These are phyloP conservation scores for Boloria selene DNA, from an alignment of 2,888 invertebrate species.

Conservation along the genomic window DNA sequence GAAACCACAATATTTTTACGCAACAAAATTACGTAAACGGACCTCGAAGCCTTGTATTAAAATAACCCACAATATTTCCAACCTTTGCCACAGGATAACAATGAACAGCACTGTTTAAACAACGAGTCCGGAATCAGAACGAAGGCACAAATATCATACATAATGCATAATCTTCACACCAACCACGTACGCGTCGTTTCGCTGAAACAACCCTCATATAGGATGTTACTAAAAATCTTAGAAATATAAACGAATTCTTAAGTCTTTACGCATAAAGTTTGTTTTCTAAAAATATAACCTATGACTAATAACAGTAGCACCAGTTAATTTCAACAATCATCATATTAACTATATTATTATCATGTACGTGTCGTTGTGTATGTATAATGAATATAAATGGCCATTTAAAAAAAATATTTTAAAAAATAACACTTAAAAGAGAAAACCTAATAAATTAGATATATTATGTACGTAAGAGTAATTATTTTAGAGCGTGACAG, in stretches of 20 bases:
- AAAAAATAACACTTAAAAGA: no score
- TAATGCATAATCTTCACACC: constrained; percentile 43
- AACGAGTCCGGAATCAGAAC: constrained; percentile 36
- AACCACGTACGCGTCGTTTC: constrained; percentile 39
- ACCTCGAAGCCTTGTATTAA: constrained; percentile 15
- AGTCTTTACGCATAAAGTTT: constrained; percentile 11
- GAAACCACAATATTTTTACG: background rate
- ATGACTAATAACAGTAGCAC: no score
- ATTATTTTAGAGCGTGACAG: no score
- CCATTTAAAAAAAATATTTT: no score
- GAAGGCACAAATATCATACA: constrained; percentile 38
- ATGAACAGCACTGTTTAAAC: constrained; percentile 33
- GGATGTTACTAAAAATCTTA: constrained; percentile 12
- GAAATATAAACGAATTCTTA: constrained; percentile 22
- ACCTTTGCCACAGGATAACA: constrained; percentile 23
- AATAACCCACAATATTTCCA: constrained; percentile 23
- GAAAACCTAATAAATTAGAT: no score
- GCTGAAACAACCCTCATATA: constrained; percentile 24
- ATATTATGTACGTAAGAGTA: no score
- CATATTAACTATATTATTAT: no score
- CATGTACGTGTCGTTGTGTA: no score
- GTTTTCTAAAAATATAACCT: constrained; percentile 2
- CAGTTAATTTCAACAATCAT: no score
- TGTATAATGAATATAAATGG: no score
- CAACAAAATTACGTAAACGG: constrained; percentile 14